phyloP scores from a whole-genome alignment of 2,797 vertebrate genomes.

The Podarcis siculus region DNA sequence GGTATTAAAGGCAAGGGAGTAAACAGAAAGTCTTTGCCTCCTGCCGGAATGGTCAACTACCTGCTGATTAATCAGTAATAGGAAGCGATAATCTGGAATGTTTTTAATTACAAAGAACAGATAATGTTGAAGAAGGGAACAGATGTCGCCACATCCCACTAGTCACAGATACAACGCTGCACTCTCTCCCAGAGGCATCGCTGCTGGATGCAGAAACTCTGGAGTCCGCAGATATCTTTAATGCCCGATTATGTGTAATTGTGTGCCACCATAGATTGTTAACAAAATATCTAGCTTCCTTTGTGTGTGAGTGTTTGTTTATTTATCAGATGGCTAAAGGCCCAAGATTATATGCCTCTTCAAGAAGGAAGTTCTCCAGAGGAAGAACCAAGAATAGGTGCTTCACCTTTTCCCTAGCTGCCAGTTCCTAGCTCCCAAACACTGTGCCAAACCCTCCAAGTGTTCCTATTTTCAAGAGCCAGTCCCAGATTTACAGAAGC shows the following conservation, averaged over 20 bases:
- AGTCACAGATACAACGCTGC: not conserved
- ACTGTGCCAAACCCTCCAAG: no score
- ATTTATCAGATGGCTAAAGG: not conserved
- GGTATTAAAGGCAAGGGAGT: not conserved
- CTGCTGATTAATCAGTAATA: constrained; percentile 25
- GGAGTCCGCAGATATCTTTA: not conserved
- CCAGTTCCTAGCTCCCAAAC: not conserved
- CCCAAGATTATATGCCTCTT: not conserved
- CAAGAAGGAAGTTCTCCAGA: not conserved
- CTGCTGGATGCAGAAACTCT: constrained; percentile 16
- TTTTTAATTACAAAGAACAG: constrained; percentile 52
- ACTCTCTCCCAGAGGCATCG: not conserved
- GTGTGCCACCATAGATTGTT: not conserved
- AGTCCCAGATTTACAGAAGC: no score
- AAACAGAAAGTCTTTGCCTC: not conserved
- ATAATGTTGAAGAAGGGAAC: constrained; percentile 30
- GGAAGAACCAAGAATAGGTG: not conserved
- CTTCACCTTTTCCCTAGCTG: not conserved
- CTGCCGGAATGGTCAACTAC: constrained; percentile 3
- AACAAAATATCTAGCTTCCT: not conserved
- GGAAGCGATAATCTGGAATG: constrained; percentile 42
- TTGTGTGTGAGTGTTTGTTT: not conserved
- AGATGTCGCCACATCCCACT: constrained; percentile 4
- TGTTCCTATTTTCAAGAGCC: no score
- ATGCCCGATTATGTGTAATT: not conserved